Conservation (phyloP, 2,797 vertebrate species). For the Ibycter americanus region DNA sequence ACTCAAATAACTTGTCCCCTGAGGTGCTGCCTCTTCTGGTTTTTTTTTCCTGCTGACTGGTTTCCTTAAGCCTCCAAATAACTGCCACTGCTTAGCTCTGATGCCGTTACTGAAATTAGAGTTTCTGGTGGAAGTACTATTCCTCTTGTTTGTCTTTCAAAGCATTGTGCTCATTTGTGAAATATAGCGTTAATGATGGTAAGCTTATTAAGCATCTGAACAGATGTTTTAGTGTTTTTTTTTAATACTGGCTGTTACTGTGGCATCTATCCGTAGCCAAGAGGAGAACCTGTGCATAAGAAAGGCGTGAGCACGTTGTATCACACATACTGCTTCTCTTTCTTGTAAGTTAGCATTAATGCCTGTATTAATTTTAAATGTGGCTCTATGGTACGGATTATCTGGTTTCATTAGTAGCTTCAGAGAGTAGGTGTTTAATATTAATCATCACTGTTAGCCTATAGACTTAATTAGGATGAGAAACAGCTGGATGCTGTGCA, state of each 20-base stretch:
- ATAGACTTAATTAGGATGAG: neutral
- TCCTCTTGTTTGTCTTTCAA: neutral
- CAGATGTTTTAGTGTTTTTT: neutral
- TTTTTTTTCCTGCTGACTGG: neutral
- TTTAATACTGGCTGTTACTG: neutral
- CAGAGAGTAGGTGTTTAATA: neutral
- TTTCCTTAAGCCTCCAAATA: neutral
- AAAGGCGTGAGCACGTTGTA: accelerated
- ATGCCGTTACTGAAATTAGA: neutral
- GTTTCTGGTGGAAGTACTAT: neutral
- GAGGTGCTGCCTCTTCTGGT: neutral
- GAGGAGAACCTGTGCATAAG: neutral
- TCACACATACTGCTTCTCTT: neutral
- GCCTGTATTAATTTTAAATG: neutral
- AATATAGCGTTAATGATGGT: accelerated
- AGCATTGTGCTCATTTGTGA: neutral
- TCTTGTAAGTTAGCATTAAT: neutral
- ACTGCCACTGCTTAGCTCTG: neutral
- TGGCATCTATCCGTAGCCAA: neutral
- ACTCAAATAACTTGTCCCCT: neutral
- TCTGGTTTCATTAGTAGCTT: neutral
- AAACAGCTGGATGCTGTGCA: neutral
- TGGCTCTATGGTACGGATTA: neutral
- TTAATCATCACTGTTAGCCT: neutral
- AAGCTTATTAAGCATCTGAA: neutral